Evolutionary conservation across 2,797 vertebrate genomes (phyloP).

Genomic region (Strix occidentalis): DNA sequence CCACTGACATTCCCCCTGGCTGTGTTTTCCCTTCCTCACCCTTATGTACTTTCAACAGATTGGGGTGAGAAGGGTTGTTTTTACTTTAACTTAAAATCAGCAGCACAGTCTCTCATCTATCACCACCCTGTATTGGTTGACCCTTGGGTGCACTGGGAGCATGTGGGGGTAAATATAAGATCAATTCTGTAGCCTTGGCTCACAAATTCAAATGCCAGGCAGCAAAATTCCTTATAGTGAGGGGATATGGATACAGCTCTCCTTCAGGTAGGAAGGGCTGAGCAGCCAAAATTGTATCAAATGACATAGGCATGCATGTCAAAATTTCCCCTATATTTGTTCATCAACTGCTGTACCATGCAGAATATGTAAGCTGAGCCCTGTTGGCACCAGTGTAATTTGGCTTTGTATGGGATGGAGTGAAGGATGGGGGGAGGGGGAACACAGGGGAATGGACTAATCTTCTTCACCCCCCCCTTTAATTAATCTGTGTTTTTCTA

Average conservation of each 20-base stretch:
- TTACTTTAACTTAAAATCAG: slow-evolving; percentile 39
- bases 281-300: neutral
- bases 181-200: neutral
- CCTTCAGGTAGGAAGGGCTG: neutral
- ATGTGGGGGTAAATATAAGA: neutral
- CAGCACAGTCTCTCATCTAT: slow-evolving; percentile 9
- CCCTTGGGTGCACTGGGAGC: neutral
- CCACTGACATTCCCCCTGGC: slow-evolving; percentile 37
- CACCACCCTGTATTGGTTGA: neutral
- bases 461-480: neutral
- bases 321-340: neutral
- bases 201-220: neutral
- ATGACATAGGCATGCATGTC: rapidly evolving
- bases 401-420: neutral
- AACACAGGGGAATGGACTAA: neutral
- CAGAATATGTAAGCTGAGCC: neutral
- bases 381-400: neutral
- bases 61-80: slow-evolving; percentile 51
- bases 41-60: slow-evolving; percentile 20
- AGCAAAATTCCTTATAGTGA: neutral
- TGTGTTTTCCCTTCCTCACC: slow-evolving; percentile 44
- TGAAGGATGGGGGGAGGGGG: too few species aligned
- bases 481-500: neutral
- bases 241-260: neutral
- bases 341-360: neutral